Base-by-base conservation (phyloP, 64 coral and sea anemone genomes). In the Hydrozoanthus tunicans region DNA sequence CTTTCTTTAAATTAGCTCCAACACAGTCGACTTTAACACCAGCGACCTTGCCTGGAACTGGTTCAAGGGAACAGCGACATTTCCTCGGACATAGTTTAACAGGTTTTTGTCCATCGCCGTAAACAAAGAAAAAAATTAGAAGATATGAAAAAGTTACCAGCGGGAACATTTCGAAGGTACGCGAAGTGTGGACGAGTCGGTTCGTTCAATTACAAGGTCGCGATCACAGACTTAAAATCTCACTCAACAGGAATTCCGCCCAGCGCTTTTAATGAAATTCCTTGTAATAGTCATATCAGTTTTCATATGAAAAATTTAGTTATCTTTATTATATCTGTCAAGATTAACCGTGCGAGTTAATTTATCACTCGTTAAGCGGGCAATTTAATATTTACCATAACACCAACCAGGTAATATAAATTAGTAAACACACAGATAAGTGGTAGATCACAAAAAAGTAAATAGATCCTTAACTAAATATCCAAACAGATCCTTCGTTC, bases 191-290 rank as follows among this genome's bases (percentile, higher is more conserved):
- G 17, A 69, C 9, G 51, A 14, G 20, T 70, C 20, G 14, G 56
- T 70, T 13, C 0, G 3, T 4, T 74, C 66, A 88, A 86, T 73
- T 5, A 13, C 10, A 88, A 60, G 73, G 53, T 15, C 55, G 59
- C 8, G 56, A 53, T 74, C 84, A 17, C 69, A 88, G 84, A 51
- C 84, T 17, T n/a, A 27, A 74, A 17, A 60, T 74, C 84, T 88
- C 84, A 75, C 84, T 88, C 84, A 88, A 88, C 84, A 20, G 56
- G 80, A 43, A 43, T 74, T n/a, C 13, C 6, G 27, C 52, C 60
- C 80, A 26, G 25, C 60, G 59, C 11, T 6, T 15, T 82, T 63
- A 32, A 20, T 20, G 20, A 54, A 12, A 82, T 4, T 43, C 17
- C 79, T 27, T 10, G 4, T 58, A 25, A 6, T 32, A 51, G 14